Base-by-base conservation (phyloP, 2,113 vertebrate genomes). In the Pachycephala philippinensis region DNA sequence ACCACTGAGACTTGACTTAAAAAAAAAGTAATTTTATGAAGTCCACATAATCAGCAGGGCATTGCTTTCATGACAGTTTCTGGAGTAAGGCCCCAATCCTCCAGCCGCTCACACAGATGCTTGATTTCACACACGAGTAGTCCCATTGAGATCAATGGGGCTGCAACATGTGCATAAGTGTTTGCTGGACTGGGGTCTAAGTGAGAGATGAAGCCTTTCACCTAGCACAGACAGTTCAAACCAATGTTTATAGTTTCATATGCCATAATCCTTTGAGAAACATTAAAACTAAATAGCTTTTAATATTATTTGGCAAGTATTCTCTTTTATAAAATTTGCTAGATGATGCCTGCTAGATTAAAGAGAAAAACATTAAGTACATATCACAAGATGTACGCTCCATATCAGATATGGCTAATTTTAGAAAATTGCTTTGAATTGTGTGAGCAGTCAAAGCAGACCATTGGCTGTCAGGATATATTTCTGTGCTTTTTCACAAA, bases 191-290 rank as follows among this genome's bases (percentile, higher is more conserved):
- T 47, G n/a, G n/a, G 68, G 85, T 94, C 66, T 59, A 96, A 88
- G 94, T 96, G 94, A 93, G 85, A 96, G 42, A 93, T 96, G 94
- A 96, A 97, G 94, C 47, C 83, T 95, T 97, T 97, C 93, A 92
- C 96, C 95, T 95, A 97, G 72, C 86, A 81, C 74, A 96, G 94
- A 96, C 93, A 96, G 94, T 95, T 96, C 87, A 95, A 95, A 94
- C 92, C 70, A 89, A 45, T 96, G 91, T 97, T 97, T 96, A 95
- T 89, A 95, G 78, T 94, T 96, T 96, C 74, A 50, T 95, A 89
- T 89, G 80, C 74, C 93, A 82, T 89, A 87, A 87, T 91, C 93
- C 84, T 96, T 96, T 95, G 94, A 95, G 94, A 95, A 96, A 89
- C 84, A 61, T 94, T 94, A 72, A 83, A 91, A 95, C 92, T 56